Percentiles rank a stretch among this genome's conserved stretches.
Conservation (phyloP, 2,113 vertebrate species). For the Ptilonorhynchus violaceus region DNA sequence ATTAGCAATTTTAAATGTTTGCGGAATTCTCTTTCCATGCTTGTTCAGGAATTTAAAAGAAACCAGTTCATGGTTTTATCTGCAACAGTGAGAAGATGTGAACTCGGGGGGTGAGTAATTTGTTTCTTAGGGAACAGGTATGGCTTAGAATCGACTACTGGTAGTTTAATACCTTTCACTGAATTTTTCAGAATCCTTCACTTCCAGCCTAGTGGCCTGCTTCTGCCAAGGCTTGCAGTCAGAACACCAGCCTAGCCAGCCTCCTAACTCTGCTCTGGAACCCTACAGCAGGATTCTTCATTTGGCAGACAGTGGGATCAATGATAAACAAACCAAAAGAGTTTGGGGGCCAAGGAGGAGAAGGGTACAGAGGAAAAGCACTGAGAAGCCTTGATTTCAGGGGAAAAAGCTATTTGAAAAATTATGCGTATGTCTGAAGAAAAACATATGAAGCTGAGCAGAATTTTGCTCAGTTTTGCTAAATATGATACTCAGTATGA, state of each 20-base stretch:
- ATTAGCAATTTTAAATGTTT: conserved; percentile 96
- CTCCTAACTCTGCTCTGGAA: background rate
- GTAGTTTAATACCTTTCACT: background rate
- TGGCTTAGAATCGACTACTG: background rate
- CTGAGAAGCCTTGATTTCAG: background rate
- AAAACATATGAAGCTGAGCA: background rate
- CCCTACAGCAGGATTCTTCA: background rate
- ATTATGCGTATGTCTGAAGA: background rate
- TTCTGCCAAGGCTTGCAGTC: background rate
- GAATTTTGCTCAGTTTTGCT: background rate
- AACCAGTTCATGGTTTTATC: background rate
- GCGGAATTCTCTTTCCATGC: conserved; percentile 82
- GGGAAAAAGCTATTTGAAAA: background rate
- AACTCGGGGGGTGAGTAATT: background rate
- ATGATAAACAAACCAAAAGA: background rate
- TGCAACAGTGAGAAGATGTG: background rate
- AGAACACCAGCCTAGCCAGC: background rate
- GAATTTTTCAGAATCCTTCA: background rate
- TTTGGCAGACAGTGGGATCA: background rate
- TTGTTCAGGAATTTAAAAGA: conserved; percentile 81
- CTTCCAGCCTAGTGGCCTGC: background rate
- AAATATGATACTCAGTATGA: background rate
- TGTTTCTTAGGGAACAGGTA: background rate
- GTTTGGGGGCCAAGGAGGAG: background rate
- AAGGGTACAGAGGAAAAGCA: background rate